These are phyloP conservation scores for Nymphalis urticae DNA, from an alignment of 2,888 invertebrate genomes.

Conservation along the genomic window DNA sequence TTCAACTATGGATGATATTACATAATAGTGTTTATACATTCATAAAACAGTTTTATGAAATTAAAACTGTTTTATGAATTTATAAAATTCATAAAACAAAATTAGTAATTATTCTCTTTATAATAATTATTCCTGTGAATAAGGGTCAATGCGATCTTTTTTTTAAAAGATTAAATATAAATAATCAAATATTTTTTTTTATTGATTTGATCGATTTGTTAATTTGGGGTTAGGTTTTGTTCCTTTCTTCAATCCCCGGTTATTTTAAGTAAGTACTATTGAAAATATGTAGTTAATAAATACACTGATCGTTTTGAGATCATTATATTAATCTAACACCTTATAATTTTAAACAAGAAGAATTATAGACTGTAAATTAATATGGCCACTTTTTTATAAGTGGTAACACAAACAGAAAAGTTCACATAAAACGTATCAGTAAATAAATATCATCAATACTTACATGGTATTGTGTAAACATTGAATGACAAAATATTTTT, in stretches of 20 bases:
- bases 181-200: too few relatives aligned
- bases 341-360: slow-evolving; percentile 64
- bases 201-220: background rate
- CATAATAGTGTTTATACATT: too few relatives aligned
- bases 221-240: slow-evolving; percentile 1
- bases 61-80: too few relatives aligned
- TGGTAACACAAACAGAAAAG: slow-evolving; percentile 65
- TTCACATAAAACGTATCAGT: slow-evolving; percentile 48
- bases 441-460: slow-evolving; percentile 46
- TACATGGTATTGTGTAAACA: slow-evolving; percentile 41
- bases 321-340: slow-evolving; percentile 72
- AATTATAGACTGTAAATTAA: slow-evolving; percentile 61
- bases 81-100: too few relatives aligned
- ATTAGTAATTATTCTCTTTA: background rate
- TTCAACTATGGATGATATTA: too few relatives aligned
- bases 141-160: background rate
- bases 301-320: slow-evolving; percentile 81
- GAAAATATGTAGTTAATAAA: slow-evolving; percentile 76
- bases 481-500: slow-evolving; percentile 47
- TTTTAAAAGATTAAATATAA: background rate
- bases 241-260: background rate
- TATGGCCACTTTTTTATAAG: slow-evolving; percentile 69
- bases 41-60: too few relatives aligned
- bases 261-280: slow-evolving; percentile 69
- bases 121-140: background rate